Conservation (phyloP, 2,113 vertebrate genomes). For the Circaetus gallicus region DNA sequence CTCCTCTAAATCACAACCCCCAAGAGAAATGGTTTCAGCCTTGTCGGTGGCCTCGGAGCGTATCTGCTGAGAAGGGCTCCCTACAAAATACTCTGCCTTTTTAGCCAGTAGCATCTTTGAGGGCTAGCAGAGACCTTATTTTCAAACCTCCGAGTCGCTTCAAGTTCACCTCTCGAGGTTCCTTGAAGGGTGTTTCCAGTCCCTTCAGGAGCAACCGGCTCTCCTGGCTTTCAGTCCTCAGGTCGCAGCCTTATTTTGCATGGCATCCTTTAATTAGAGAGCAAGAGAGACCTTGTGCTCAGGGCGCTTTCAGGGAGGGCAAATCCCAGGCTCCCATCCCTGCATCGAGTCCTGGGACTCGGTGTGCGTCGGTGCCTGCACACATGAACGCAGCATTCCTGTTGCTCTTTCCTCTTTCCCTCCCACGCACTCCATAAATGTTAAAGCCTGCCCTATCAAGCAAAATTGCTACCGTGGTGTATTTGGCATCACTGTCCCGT, state of each 20-base stretch:
- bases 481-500: accelerated
- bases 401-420: neutral
- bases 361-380: accelerated
- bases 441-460: neutral
- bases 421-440: neutral
- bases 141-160: neutral
- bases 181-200: neutral
- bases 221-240: neutral
- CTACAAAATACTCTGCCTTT: neutral
- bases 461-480: neutral
- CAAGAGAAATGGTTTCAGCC: neutral
- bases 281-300: neutral
- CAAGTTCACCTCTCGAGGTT: neutral
- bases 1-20: neutral
- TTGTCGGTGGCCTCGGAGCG: neutral
- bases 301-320: neutral
- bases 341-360: neutral
- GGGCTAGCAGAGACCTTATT: neutral
- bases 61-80: neutral
- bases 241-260: neutral
- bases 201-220: constrained; percentile 23
- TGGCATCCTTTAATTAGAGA: constrained; percentile 27
- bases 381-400: neutral
- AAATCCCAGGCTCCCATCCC: neutral
- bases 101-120: neutral